Conservation (phyloP, 1,140 invertebrate species). For the Drosophila quadrilineata region DNA sequence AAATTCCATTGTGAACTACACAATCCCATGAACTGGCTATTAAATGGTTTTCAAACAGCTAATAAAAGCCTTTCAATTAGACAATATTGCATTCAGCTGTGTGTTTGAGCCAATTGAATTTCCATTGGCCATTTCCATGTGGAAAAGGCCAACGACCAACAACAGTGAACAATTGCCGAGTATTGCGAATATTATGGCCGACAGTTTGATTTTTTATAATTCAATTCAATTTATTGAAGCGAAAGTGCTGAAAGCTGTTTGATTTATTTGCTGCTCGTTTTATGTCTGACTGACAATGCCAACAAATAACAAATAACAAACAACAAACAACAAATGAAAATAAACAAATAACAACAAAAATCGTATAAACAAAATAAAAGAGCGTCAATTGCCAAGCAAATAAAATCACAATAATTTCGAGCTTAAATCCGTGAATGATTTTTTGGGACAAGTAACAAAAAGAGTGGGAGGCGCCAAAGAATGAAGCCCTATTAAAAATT, state of each 20-base stretch:
- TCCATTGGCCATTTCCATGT: no score
- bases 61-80: no score
- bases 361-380: no score
- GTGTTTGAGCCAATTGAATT: no score
- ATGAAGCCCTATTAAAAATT: constrained; percentile 67
- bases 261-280: constrained; percentile 13
- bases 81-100: no score
- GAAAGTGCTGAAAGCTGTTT: constrained; percentile 56
- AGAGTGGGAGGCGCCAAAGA: constrained; percentile 9
- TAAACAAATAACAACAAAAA: neutral
- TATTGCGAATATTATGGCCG: constrained; percentile 30
- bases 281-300: constrained; percentile 16
- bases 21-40: no score
- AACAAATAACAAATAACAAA: neutral
- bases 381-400: constrained; percentile 20
- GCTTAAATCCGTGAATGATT: constrained; percentile 8
- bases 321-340: neutral
- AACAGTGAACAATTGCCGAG: no score
- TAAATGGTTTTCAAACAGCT: no score
- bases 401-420: constrained; percentile 23
- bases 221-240: constrained; percentile 32
- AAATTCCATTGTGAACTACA: no score
- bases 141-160: no score
- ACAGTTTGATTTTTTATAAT: constrained; percentile 15
- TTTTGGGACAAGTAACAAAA: neutral